A percentile compares a stretch with the other conserved stretches of the same genome.
Conservation (phyloP, 2,113 vertebrate genomes). For the Cricetomys ansorgei region DNA sequence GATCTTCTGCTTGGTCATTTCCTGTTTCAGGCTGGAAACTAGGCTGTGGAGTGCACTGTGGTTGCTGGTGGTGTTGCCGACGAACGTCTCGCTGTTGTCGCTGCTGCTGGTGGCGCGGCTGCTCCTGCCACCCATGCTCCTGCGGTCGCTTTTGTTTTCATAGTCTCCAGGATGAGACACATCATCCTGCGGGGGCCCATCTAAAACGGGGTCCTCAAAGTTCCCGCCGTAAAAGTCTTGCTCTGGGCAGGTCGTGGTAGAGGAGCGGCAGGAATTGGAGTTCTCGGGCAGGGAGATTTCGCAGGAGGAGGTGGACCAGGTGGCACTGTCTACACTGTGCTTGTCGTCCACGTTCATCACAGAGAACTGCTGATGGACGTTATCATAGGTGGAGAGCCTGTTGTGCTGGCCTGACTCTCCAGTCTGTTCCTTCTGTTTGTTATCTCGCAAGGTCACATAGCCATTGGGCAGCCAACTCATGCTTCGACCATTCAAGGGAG, state of each 20-base stretch:
- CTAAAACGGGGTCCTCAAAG: slow-evolving; percentile 92
- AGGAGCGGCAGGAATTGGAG: slow-evolving; percentile 96
- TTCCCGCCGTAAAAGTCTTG: slow-evolving; percentile 93
- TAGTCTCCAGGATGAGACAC: slow-evolving; percentile 85
- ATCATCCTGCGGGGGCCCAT: slow-evolving; percentile 87
- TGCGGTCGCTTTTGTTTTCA: slow-evolving; percentile 88
- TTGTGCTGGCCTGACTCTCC: slow-evolving; percentile 91
- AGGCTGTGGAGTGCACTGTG: slow-evolving; percentile 97
- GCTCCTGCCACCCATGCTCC: slow-evolving; percentile 88
- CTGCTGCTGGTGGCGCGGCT: slow-evolving; percentile 94
- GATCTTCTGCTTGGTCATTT: slow-evolving; percentile 96
- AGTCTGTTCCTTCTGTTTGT: slow-evolving; percentile 86
- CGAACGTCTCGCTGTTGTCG: slow-evolving; percentile 92
- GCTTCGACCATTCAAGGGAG: slow-evolving; percentile 84
- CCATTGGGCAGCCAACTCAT: slow-evolving; percentile 92
- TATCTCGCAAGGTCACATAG: slow-evolving; percentile 93
- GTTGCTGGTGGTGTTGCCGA: slow-evolving; percentile 86
- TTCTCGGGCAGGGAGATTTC: slow-evolving; percentile 98
- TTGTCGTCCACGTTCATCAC: slow-evolving; percentile 94
- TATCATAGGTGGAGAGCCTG: slow-evolving; percentile 97
- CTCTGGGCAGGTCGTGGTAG: slow-evolving; percentile 97
- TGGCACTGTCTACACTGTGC: slow-evolving; percentile 97
- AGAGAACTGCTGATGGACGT: slow-evolving; percentile 95
- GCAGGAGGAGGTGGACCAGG: slow-evolving; percentile 99
- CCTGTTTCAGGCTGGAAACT: slow-evolving; percentile 96